Base-by-base conservation (phyloP, 1,140 invertebrate genomes). In the Magallana ariakensis region DNA sequence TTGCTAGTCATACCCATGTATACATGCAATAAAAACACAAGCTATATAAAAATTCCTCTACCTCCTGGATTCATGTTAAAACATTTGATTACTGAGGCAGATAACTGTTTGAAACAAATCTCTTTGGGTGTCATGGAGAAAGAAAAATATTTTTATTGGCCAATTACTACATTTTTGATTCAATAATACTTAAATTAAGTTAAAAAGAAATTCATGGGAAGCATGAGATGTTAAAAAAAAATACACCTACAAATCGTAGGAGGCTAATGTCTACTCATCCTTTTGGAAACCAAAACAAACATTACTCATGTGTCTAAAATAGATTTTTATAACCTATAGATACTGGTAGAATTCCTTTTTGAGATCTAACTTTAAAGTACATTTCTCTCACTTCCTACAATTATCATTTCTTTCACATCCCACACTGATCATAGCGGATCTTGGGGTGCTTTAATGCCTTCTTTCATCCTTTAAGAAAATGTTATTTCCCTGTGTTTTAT, bases 131-230 rank as follows among this genome's bases (percentile, higher is more conserved):
- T 70, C 33, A 70, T 11, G 22, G 33, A 26, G 22, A 26, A 26
- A 70, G 13, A 70, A 13, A 70, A 33, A 33, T 33, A 26, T 70
- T 70, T 70, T 70, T 70, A 70, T 70, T 70, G 66, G 22, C 66
- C 66, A 70, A 70, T 70, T 70, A 70, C 33, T 13, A 26, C 22
- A 19, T 26, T 70, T 70, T 70, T 70, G 66, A 70, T 22, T 70
- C 66, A 70, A 26, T 13, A 33, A 70, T 33, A 26, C 66, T 70
- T 70, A 26, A 22, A 33, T 0, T 33, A 70, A 11, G 66, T 26
- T 26, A 26, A 70, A 70, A 70, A 70, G 66, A 70, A 70, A 70
- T 70, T 70, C 66, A 70, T 26, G 33, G 66, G 19, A 70, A 26
- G 22, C 33, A 26, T 26, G 22, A 26, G 19, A 70, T 70, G 66